Base-by-base conservation (phyloP, 1,140 invertebrate species). In the Lasaia peninsularis region DNA sequence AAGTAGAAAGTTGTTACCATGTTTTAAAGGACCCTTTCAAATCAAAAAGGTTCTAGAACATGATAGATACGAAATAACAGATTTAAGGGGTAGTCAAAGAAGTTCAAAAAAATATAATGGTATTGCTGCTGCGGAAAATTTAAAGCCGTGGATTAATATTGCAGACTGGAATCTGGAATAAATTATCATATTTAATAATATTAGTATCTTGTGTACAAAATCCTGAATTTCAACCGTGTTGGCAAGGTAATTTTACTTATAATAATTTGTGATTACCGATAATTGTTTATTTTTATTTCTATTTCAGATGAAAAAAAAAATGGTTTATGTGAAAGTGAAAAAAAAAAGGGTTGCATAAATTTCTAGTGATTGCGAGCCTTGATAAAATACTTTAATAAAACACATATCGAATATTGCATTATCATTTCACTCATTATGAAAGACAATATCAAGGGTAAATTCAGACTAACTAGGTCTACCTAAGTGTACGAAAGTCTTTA, bases 1-100 rank as follows among this genome's bases (percentile, higher is more conserved):
- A 55, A 66, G 56, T 18, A 44, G 16, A 9, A 66, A 66, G 49
- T 14, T 62, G 16, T 10, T 66, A n/a, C 64, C 64, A 8, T 7
- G n/a, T 2, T 62, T 33, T 48, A 66, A 60, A 33, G 63, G 63
- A 0, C 63, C 63, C 2, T 56, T 66, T 49, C 21, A 12, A 24
- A 21, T 59, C 16, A 62, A 53, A 28, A 57, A 66, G 14, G 9
- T 49, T 6, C 3, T 66, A 1, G 56, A 24, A 4, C 56, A 62
- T 14, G 60, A 62, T 21, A 59, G 56, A 21, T 66, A 62, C 37
- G 49, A 53, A 16, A 16, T 66, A 2, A 34, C n/a, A 0, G 56
- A 66, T 31, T 2, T 66, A 2, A 33, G 18, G 28, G 53, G 56
- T 0, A 24, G 18, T 56, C 20, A 59, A 54, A 58, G 63, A 21